phyloP scores from a whole-genome alignment of 2,797 vertebrate genomes.

The Pampus argenteus region DNA sequence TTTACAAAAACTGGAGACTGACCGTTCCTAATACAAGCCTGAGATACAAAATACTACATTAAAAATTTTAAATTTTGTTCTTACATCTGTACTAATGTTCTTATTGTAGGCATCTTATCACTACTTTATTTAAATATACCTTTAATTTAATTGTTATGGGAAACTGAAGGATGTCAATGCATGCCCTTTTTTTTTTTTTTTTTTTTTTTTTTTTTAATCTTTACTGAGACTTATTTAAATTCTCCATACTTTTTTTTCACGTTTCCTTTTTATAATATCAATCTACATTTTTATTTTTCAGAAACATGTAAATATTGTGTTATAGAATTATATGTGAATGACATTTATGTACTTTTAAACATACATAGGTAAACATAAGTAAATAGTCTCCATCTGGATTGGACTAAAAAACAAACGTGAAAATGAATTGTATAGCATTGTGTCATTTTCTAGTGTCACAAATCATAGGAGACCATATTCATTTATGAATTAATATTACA shows the following conservation, averaged over 20 bases:
- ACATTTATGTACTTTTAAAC: constrained; percentile 54
- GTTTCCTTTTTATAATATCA: constrained; percentile 63
- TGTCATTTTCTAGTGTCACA: constrained; percentile 61
- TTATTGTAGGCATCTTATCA: constrained; percentile 63
- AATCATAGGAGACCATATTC: constrained; percentile 47
- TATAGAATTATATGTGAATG: constrained; percentile 59
- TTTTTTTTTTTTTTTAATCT: constrained; percentile 36
- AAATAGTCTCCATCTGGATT: constrained; percentile 45
- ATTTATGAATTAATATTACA: constrained; percentile 35
- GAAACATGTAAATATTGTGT: constrained; percentile 71
- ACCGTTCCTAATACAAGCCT: constrained; percentile 73
- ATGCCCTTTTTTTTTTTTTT: constrained; percentile 54
- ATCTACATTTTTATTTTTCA: constrained; percentile 63
- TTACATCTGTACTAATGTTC: constrained; percentile 52
- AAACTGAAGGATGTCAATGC: constrained; percentile 67
- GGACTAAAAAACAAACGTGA: constrained; percentile 52
- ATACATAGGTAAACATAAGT: constrained; percentile 27
- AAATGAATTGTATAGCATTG: constrained; percentile 53
- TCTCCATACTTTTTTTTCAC: constrained; percentile 38
- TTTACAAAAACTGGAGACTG: constrained; percentile 79
- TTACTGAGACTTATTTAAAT: constrained; percentile 72
- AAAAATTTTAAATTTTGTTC: constrained; percentile 5
- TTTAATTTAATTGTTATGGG: constrained; percentile 69
- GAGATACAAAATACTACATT: constrained; percentile 77
- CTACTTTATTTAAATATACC: constrained; percentile 76